Percentiles rank a stretch among this genome's conserved stretches.
Conservation (phyloP, 2,888 invertebrate species). For the Protodeltote pygarga region DNA sequence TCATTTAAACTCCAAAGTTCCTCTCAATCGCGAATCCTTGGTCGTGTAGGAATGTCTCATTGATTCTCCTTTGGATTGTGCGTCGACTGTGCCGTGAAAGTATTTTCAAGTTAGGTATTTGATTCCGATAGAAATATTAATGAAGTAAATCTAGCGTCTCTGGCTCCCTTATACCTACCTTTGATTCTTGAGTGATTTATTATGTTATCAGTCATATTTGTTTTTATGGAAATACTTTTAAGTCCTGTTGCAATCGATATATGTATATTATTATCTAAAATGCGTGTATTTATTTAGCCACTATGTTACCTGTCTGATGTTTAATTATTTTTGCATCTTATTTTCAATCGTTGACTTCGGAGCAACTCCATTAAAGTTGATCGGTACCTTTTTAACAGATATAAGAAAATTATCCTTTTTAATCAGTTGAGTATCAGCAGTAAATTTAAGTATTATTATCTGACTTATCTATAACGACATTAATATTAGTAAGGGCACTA, state of each 20-base stretch:
- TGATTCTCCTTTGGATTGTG: constrained; percentile 73
- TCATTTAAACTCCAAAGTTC: constrained; percentile 69
- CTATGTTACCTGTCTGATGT: constrained; percentile 12
- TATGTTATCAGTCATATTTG: not conserved
- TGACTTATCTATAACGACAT: constrained; percentile 45
- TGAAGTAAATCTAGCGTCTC: constrained; percentile 65
- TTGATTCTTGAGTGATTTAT: constrained; percentile 11
- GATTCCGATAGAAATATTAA: constrained; percentile 74
- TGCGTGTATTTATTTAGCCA: not conserved
- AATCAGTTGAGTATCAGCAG: constrained; percentile 49
- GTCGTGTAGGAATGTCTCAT: constrained; percentile 75
- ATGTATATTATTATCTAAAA: no score
- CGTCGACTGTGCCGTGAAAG: constrained; percentile 71
- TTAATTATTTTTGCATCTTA: constrained; percentile 22
- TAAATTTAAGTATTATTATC: constrained; percentile 43
- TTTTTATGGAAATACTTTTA: constrained; percentile 7
- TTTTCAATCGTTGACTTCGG: constrained; percentile 19
- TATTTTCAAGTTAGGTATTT: constrained; percentile 73
- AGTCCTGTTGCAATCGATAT: no score
- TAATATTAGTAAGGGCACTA: constrained; percentile 50
- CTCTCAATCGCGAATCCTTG: constrained; percentile 61
- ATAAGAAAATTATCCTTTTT: constrained; percentile 43
- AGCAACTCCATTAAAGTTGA: constrained; percentile 41
- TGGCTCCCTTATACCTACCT: constrained; percentile 7
- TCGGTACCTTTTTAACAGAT: constrained; percentile 41